Evolutionary conservation across 2,797 vertebrate species (phyloP).

Genomic region (Calcarius lapponicus): DNA sequence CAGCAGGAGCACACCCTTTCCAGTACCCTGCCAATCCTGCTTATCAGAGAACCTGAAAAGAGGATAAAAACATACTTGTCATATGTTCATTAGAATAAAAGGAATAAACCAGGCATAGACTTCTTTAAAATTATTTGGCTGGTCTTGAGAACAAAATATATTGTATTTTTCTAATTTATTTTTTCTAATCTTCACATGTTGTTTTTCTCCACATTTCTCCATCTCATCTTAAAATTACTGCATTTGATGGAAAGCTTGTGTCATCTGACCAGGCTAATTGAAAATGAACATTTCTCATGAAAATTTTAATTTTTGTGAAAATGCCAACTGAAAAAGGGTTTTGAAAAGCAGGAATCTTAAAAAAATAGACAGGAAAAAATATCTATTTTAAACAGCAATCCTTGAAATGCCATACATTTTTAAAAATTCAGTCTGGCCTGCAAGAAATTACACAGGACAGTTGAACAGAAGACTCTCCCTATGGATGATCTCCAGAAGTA

Average conservation of each 20-base stretch:
- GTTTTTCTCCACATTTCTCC: not conserved
- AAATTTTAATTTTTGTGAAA: not conserved
- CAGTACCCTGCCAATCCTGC: not conserved
- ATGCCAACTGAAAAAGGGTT: not conserved
- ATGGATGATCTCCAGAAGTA: not conserved
- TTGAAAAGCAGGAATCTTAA: not conserved
- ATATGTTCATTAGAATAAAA: not conserved
- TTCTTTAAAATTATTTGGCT: not conserved
- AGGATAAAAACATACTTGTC: not conserved
- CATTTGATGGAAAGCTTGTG: not conserved
- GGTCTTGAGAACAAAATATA: not conserved
- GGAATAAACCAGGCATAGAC: not conserved
- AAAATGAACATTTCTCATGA: not conserved
- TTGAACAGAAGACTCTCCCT: not conserved
- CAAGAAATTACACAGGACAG: not conserved
- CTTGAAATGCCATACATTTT: not conserved
- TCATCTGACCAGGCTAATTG: not conserved
- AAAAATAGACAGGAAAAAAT: not conserved
- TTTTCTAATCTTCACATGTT: rapidly evolving
- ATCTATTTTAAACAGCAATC: not conserved
- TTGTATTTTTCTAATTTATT: not conserved
- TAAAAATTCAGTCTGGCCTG: not conserved
- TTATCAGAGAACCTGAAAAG: not conserved
- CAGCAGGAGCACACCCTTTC: not conserved
- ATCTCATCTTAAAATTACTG: not conserved